Evolutionary conservation across 2,797 vertebrate species (phyloP).

Genomic region (Gouania willdenowi): DNA sequence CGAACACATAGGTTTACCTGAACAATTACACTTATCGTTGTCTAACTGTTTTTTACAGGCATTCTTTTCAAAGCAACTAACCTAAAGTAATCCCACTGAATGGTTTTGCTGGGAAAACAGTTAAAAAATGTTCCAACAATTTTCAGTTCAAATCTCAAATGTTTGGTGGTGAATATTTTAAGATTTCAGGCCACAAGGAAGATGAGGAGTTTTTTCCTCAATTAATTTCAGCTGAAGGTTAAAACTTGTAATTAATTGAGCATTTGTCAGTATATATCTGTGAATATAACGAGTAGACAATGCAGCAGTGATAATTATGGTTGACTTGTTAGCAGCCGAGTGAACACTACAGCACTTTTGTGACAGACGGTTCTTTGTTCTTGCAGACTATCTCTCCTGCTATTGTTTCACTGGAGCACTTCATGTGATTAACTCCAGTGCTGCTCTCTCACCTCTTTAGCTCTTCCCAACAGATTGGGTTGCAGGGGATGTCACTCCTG

Average conservation of each 20-base stretch:
- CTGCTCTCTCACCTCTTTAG: constrained; percentile 5
- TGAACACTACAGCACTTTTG: constrained; percentile 21
- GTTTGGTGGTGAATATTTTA: background rate
- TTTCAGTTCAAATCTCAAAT: too few relatives aligned
- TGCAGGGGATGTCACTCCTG: constrained; percentile 4
- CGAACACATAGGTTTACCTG: too few relatives aligned
- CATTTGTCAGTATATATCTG: constrained; percentile 4
- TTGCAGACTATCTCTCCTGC: constrained; percentile 4
- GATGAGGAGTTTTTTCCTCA: background rate
- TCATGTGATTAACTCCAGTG: constrained; percentile 12
- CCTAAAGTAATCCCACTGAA: too few relatives aligned
- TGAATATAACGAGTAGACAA: constrained; percentile 9
- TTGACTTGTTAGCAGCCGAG: constrained; percentile 40
- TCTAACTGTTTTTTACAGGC: too few relatives aligned
- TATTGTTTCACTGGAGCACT: constrained; percentile 21
- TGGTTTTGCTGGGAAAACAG: too few relatives aligned
- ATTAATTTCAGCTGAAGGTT: background rate
- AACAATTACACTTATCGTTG: too few relatives aligned
- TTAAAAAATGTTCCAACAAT: too few relatives aligned
- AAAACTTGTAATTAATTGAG: background rate
- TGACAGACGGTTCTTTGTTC: constrained; percentile 28
- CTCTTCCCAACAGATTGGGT: constrained; percentile 10
- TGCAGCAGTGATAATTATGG: constrained; percentile 28
- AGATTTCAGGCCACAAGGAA: background rate
- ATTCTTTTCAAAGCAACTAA: too few relatives aligned